These are phyloP conservation scores for Smittia sp. DNA, from an alignment of 2,888 invertebrate species.

Conservation along the genomic window DNA sequence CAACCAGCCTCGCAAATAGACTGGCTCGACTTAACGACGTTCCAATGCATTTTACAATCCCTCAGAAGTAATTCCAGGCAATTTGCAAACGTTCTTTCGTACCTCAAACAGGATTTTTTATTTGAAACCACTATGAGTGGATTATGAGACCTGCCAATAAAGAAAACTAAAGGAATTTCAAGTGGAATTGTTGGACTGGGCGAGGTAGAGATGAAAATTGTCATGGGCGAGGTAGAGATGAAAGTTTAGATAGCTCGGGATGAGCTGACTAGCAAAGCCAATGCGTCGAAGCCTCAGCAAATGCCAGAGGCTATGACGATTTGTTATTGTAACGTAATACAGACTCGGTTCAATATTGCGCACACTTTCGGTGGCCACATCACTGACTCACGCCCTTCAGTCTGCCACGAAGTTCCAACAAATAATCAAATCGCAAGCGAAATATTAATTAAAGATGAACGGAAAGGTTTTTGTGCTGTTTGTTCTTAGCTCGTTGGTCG, in stretches of 20 bases:
- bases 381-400: no score
- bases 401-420: slow-evolving; percentile 9
- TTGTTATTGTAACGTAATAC: no score
- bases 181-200: no score
- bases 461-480: not conserved
- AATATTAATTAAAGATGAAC: slow-evolving; percentile 34
- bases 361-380: not conserved
- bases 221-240: no score
- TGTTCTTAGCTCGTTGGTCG: not conserved
- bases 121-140: not conserved
- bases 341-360: no score
- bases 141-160: not conserved
- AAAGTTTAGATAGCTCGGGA: no score
- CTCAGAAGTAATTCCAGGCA: not conserved
- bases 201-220: no score
- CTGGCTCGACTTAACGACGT: not conserved
- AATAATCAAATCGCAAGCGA: not conserved
- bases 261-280: no score
- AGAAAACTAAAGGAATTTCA: no score
- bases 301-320: no score
- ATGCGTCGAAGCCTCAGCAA: no score
- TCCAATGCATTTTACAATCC: not conserved
- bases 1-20: slow-evolving; percentile 85
- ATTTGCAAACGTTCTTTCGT: not conserved
- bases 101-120: not conserved